Percentiles rank a stretch among this genome's conserved stretches.
Conservation (phyloP, 2,113 vertebrate genomes). For the Motacilla tschutschensis region DNA sequence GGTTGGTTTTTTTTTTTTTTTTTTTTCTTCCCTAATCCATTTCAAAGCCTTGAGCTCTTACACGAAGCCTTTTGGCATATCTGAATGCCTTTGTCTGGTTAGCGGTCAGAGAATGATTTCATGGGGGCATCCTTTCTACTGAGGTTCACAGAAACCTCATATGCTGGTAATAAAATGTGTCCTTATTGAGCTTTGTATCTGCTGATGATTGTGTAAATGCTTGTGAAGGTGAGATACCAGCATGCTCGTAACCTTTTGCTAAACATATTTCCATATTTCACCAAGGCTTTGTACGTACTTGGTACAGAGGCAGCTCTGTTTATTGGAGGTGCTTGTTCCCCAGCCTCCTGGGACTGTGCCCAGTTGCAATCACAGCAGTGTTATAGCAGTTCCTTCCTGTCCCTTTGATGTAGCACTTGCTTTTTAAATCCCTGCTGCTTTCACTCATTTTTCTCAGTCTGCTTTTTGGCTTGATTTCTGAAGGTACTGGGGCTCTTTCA, state of each 20-base stretch:
- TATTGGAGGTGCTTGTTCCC: slow-evolving; percentile 51
- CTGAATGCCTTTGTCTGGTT: not conserved
- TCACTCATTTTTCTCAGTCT: slow-evolving; percentile 48
- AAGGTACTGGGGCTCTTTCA: slow-evolving; percentile 43
- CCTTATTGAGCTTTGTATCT: not conserved
- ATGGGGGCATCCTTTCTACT: not conserved
- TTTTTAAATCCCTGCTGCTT: slow-evolving; percentile 57
- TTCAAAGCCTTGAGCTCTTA: slow-evolving; percentile 17
- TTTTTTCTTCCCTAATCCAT: not conserved
- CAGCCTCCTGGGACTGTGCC: slow-evolving; percentile 63
- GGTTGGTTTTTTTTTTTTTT: not conserved
- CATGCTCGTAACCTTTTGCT: not conserved
- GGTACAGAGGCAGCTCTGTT: slow-evolving; percentile 59
- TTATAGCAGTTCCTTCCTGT: slow-evolving; percentile 65
- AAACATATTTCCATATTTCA: slow-evolving; percentile 27
- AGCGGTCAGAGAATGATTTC: not conserved
- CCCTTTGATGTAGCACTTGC: slow-evolving; percentile 64
- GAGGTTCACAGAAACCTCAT: not conserved
- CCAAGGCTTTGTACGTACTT: slow-evolving; percentile 5
- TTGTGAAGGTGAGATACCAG: not conserved
- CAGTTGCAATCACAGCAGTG: slow-evolving; percentile 67
- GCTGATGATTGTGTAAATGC: not conserved
- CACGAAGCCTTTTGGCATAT: not conserved
- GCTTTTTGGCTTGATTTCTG: slow-evolving; percentile 49
- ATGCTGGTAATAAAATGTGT: not conserved